Base-by-base conservation (phyloP, 2,113 vertebrate genomes). In the Ardeotis arabs region DNA sequence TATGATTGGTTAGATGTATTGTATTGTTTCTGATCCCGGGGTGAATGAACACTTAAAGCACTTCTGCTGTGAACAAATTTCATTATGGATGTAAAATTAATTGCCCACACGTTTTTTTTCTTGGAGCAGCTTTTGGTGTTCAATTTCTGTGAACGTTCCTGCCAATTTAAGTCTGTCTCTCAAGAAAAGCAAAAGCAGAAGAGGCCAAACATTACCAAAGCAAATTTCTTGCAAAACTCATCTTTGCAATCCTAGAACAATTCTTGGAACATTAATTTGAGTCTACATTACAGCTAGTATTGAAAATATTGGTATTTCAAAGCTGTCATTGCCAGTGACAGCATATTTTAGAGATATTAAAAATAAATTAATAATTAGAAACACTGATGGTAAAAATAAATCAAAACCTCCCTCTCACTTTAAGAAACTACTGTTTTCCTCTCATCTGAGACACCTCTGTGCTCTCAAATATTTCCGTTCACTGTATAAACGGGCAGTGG, bases 21-120 rank as follows among this genome's bases (percentile, higher is more conserved):
- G 27, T 55, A 33, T 29, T 79, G 63, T 41, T 91, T 62, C 58
- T 79, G 17, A 56, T 53, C 63, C 27, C 23, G 41, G n/a, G 31
- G n/a, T 79, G 67, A 91, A 75, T 16, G 53, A 90, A 69, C 15
- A 41, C 35, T 56, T 60, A 74, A 91, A 87, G 62, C 10, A 18
- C 6, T 89, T 89, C 22, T 73, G 39, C 62, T 87, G 33, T 73
- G 62, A 85, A 73, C 45, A 90, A 33, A 50, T 45, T 87, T 85
- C 12, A 87, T 84, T 96, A 67, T 29, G 31, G 87, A 83, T 77
- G 33, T 77, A 39, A 83, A 85, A 83, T 67, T 91, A 76, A 88
- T 87, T 73, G n/a, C 12, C 14, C 29, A 28, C 7, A 33, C 67
- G 29, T 50, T 86, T 74, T 69, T 84, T 74, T 69, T 62, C 37